These are phyloP conservation scores for Tachina grossa DNA, from an alignment of 2,888 invertebrate genomes.

Conservation along the genomic window DNA sequence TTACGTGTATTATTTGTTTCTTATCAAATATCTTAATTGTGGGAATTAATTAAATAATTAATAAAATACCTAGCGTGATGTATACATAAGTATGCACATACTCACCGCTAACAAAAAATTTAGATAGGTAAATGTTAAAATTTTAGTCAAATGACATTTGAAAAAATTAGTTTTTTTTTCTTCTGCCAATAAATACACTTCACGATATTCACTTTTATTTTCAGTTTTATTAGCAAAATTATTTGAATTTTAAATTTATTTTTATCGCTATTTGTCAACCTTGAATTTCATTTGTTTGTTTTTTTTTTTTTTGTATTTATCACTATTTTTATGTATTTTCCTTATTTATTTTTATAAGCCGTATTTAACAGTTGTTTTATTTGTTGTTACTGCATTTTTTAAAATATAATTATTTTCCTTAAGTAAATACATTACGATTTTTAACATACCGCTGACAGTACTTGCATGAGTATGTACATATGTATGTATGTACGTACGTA, in stretches of 20 bases:
- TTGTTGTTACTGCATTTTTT: slow-evolving; percentile 37
- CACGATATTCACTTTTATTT: background rate
- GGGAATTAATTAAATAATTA: background rate
- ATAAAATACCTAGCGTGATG: background rate
- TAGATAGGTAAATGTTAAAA: background rate
- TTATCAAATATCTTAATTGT: background rate
- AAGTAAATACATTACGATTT: slow-evolving; percentile 25
- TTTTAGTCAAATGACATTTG: slow-evolving; percentile 17
- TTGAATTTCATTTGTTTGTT: slow-evolving; percentile 6
- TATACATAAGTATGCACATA: background rate
- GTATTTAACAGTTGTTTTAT: slow-evolving; percentile 30
- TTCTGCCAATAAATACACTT: background rate
- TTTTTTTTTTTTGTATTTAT: background rate
- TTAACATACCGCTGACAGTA: slow-evolving; percentile 18
- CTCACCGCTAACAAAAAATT: slow-evolving; percentile 42
- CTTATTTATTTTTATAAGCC: slow-evolving; percentile 26
- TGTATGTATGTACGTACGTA: background rate
- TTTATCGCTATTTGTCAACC: slow-evolving; percentile 4
- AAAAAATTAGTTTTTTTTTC: background rate
- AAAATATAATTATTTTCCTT: slow-evolving; percentile 9
- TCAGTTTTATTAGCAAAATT: background rate
- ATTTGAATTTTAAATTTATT: slow-evolving; percentile 12
- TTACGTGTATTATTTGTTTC: background rate
- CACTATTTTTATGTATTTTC: slow-evolving; percentile 12
- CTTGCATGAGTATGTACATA: no score